Evolutionary conservation across 2,888 invertebrate species (phyloP).

Genomic region (Parnassius apollo): DNA sequence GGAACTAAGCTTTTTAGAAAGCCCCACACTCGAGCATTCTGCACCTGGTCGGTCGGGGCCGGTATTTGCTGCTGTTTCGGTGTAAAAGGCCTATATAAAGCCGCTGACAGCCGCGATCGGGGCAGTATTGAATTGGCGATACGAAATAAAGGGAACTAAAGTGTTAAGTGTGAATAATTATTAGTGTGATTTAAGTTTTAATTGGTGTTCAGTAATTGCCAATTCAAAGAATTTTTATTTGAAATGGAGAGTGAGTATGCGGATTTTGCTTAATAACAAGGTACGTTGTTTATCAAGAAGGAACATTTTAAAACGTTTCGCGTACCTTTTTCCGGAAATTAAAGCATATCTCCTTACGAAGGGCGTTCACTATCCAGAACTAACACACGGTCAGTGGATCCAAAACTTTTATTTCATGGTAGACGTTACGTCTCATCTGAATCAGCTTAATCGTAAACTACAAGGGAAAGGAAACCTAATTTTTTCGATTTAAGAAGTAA

Average conservation of each 20-base stretch:
- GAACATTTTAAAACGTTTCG: slow-evolving; percentile 6
- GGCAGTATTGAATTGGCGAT: too few relatives aligned
- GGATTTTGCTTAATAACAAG: slow-evolving; percentile 1
- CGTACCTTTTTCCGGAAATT: neutral
- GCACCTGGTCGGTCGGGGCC: too few relatives aligned
- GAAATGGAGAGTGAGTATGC: neutral
- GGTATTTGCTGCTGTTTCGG: too few relatives aligned
- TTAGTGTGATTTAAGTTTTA: too few relatives aligned
- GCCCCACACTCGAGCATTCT: too few relatives aligned
- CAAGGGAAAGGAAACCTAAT: slow-evolving; percentile 9
- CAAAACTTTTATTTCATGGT: slow-evolving; percentile 7
- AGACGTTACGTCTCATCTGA: slow-evolving; percentile 14
- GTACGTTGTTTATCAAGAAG: slow-evolving; percentile 13
- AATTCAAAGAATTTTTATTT: neutral
- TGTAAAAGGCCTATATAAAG: too few relatives aligned
- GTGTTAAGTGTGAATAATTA: too few relatives aligned
- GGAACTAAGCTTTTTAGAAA: too few relatives aligned
- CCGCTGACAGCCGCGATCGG: too few relatives aligned
- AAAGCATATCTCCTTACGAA: neutral
- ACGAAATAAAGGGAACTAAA: too few relatives aligned
- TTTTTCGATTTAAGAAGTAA: slow-evolving; percentile 10
- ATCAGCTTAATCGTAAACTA: slow-evolving; percentile 16
- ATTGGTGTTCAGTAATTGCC: neutral
- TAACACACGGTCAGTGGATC: neutral
- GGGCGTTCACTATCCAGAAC: neutral